phyloP scores from a whole-genome alignment of 2,113 vertebrate genomes.

The Pseudopipra pipra region DNA sequence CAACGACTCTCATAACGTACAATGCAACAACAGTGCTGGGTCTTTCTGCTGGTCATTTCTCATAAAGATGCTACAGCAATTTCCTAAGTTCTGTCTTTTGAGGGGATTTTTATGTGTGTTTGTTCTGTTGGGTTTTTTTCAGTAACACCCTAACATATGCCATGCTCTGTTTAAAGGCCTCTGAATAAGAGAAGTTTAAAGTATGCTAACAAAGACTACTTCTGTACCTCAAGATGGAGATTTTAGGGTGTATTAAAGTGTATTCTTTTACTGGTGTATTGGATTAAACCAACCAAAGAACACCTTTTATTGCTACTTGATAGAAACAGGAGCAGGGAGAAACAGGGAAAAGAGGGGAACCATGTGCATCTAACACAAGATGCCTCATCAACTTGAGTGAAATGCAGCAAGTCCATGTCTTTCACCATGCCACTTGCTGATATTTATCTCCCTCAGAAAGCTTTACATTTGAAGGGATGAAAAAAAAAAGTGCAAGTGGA shows the following conservation, averaged over 20 bases:
- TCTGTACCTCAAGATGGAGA: background rate
- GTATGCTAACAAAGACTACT: background rate
- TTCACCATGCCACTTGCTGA: background rate
- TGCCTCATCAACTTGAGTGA: background rate
- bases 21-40: background rate
- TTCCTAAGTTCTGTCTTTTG: background rate
- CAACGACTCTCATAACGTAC: background rate
- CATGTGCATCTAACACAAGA: background rate
- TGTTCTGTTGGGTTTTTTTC: background rate
- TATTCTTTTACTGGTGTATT: background rate
- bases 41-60: background rate
- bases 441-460: background rate
- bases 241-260: background rate
- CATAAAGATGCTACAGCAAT: rapidly evolving
- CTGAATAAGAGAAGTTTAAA: background rate
- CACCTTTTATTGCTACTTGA: background rate
- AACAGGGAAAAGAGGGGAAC: background rate
- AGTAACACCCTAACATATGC: background rate
- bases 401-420: background rate
- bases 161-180: background rate
- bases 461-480: background rate
- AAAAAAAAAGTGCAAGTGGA: background rate
- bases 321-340: background rate
- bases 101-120: background rate
- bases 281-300: background rate